Percentiles rank a stretch among this genome's conserved stretches.
Conservation (phyloP, 2,888 invertebrate species). For the Platycheirus rosarum region DNA sequence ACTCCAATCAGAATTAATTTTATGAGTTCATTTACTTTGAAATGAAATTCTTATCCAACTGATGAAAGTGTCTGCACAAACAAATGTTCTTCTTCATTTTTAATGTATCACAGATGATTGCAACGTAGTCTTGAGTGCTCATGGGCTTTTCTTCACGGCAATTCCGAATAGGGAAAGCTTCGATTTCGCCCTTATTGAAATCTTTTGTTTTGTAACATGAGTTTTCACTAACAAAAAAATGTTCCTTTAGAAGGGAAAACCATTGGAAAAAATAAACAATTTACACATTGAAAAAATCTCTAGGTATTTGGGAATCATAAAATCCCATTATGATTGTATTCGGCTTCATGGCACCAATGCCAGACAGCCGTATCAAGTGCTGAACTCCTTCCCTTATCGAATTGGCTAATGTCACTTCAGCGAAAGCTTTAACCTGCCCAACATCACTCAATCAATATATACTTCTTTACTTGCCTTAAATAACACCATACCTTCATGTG, state of each 20-base stretch:
- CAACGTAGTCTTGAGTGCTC: slow-evolving; percentile 88
- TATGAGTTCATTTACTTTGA: slow-evolving; percentile 84
- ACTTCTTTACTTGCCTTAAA: too few relatives aligned
- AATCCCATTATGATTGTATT: slow-evolving; percentile 98
- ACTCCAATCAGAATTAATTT: neutral
- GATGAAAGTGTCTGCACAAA: slow-evolving; percentile 94
- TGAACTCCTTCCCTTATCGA: slow-evolving; percentile 95
- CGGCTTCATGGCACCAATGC: slow-evolving; percentile 99
- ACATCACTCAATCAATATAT: slow-evolving; percentile 10
- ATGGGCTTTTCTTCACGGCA: slow-evolving; percentile 82
- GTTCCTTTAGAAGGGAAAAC: neutral
- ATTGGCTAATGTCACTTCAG: slow-evolving; percentile 94
- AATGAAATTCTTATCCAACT: slow-evolving; percentile 90
- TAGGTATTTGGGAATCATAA: slow-evolving; percentile 89
- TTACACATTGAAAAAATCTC: slow-evolving; percentile 91
- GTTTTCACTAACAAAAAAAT: slow-evolving; percentile 79
- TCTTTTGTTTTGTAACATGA: slow-evolving; percentile 86
- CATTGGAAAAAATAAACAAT: slow-evolving; percentile 74
- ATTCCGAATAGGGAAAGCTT: slow-evolving; percentile 84
- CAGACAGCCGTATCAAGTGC: slow-evolving; percentile 94
- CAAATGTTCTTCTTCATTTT: slow-evolving; percentile 97
- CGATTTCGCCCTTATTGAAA: slow-evolving; percentile 83
- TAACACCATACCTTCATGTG: slow-evolving; percentile 88
- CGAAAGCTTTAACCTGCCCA: slow-evolving; percentile 94
- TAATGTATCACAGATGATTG: slow-evolving; percentile 93